These are phyloP conservation scores for Pangasius larnaudii DNA, from an alignment of 2,797 vertebrate genomes.

Conservation along the genomic window DNA sequence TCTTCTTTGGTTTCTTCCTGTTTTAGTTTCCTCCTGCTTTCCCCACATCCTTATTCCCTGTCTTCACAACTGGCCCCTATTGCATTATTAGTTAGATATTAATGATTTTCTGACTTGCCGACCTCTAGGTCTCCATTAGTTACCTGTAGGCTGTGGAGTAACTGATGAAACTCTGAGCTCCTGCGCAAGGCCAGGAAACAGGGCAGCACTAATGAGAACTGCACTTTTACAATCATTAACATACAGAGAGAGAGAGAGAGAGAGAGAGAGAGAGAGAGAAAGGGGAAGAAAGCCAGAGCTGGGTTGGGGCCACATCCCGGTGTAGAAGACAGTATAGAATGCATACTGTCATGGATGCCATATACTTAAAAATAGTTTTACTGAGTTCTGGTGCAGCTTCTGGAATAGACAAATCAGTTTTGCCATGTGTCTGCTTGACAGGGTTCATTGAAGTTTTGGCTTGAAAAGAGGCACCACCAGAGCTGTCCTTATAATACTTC, in stretches of 20 bases:
- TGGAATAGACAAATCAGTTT: not conserved
- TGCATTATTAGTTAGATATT: conserved; percentile 71
- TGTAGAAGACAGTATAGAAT: not conserved
- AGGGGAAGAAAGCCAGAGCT: not conserved
- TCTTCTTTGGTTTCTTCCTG: conserved; percentile 20
- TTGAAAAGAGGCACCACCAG: not conserved
- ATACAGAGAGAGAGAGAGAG: conserved; percentile 36
- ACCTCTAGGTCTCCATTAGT: conserved; percentile 67
- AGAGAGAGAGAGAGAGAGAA: conserved; percentile 1
- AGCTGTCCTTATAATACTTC: conserved; percentile 18
- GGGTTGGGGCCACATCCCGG: not conserved
- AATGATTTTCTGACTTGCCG: conserved; percentile 71
- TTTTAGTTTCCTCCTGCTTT: conserved; percentile 30
- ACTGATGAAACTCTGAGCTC: conserved; percentile 62
- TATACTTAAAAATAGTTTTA: not conserved
- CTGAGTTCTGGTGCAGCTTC: not conserved
- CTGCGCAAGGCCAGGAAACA: conserved; percentile 52
- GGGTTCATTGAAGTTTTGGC: not conserved
- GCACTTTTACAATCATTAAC: conserved; percentile 56
- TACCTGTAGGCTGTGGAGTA: conserved; percentile 59
- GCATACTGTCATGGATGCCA: not conserved
- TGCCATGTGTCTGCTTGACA: not conserved
- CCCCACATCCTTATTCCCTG: conserved; percentile 40
- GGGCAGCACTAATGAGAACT: conserved; percentile 62
- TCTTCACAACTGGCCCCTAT: conserved; percentile 55